A percentile compares a stretch with the other conserved stretches of the same genome.
Evolutionary conservation across 2,888 invertebrate genomes (phyloP).

Genomic region (Conomelus anceps): DNA sequence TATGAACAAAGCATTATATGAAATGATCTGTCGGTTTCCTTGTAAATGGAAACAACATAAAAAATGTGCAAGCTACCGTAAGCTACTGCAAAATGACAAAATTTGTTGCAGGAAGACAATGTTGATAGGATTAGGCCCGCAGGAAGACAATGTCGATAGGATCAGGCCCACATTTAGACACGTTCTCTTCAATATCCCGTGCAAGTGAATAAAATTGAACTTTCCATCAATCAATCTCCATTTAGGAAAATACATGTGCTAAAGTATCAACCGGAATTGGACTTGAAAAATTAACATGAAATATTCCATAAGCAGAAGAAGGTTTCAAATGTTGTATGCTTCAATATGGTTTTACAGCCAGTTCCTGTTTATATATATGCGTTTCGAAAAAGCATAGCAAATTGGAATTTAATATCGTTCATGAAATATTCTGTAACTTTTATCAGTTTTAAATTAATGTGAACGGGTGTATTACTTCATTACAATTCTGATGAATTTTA

Average conservation of each 20-base stretch:
- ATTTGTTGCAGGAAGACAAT: neutral
- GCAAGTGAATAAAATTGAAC: neutral
- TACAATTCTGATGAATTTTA: too few relatives aligned
- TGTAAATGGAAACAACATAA: neutral
- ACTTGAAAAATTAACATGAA: neutral
- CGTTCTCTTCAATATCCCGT: neutral
- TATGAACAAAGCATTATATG: neutral
- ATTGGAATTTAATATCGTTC: too few relatives aligned
- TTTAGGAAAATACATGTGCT: too few relatives aligned
- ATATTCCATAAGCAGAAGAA: neutral
- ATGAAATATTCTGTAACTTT: too few relatives aligned
- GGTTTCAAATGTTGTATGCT: neutral
- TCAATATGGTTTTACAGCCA: neutral
- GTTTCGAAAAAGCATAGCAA: too few relatives aligned
- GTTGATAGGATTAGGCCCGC: neutral
- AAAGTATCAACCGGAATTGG: neutral
- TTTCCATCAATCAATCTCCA: neutral
- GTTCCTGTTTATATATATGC: too few relatives aligned
- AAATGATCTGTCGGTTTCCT: neutral
- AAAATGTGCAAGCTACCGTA: neutral
- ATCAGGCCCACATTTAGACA: neutral
- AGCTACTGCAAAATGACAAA: neutral
- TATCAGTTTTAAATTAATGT: too few relatives aligned
- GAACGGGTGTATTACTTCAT: too few relatives aligned
- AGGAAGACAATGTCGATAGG: neutral